phyloP scores from a whole-genome alignment of 1,140 invertebrate genomes.

The Araneus ventricosus region DNA sequence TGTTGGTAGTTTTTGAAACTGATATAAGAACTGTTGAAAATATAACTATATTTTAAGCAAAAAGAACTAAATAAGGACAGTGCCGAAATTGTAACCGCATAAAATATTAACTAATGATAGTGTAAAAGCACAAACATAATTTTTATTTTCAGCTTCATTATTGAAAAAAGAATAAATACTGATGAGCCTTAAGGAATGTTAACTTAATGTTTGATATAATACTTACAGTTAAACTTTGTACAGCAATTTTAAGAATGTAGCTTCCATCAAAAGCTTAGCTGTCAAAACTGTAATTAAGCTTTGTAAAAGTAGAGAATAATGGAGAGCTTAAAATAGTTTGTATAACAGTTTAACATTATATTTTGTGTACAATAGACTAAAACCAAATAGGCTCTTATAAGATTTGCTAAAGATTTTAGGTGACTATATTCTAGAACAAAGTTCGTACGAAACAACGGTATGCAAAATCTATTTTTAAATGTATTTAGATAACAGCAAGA shows the following conservation, averaged over 20 bases:
- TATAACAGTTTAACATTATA: not conserved
- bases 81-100: not conserved
- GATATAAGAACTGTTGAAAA: not conserved
- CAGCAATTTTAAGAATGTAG: not conserved
- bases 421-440: not conserved
- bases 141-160: not conserved
- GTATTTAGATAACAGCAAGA: not conserved
- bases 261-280: not conserved
- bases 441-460: too few relatives aligned
- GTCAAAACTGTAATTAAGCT: not conserved
- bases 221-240: slow-evolving; percentile 6
- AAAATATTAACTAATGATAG: not conserved
- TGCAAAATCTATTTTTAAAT: not conserved
- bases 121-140: not conserved
- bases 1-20: not conserved
- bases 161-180: not conserved
- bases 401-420: not conserved
- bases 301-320: not conserved
- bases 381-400: not conserved
- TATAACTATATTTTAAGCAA: not conserved
- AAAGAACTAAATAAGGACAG: not conserved
- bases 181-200: not conserved
- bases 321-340: slow-evolving; percentile 27
- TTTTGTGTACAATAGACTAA: not conserved
- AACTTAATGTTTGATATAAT: slow-evolving; percentile 37